phyloP scores from a whole-genome alignment of 2,797 vertebrate genomes.

The Odontamblyopus lacepedii region DNA sequence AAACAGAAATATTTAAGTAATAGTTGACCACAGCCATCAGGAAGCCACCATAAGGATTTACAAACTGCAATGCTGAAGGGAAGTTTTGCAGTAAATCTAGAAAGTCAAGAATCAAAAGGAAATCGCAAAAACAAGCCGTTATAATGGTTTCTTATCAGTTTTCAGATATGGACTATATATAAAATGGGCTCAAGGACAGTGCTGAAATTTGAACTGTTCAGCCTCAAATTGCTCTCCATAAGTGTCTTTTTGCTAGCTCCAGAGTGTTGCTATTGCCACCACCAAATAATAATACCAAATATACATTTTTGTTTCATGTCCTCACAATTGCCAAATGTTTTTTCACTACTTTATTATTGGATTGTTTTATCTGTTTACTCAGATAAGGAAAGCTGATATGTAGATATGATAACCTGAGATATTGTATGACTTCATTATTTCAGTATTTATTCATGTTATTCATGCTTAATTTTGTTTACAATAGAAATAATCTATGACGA shows the following conservation, averaged over 20 bases:
- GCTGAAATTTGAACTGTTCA: neutral
- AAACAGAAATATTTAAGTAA: slow-evolving; percentile 13
- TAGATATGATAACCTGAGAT: neutral
- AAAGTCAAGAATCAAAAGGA: slow-evolving; percentile 1
- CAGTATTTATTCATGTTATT: neutral
- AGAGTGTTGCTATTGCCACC: neutral
- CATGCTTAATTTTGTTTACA: neutral
- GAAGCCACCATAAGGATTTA: slow-evolving; percentile 5
- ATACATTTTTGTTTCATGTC: neutral
- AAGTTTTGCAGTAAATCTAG: slow-evolving; percentile 1
- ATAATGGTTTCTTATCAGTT: slow-evolving; percentile 6
- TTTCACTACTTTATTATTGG: neutral
- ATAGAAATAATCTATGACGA: too few species aligned
- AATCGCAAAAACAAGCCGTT: neutral
- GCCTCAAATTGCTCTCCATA: neutral
- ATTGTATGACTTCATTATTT: neutral
- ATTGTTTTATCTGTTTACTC: neutral
- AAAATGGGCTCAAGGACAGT: neutral
- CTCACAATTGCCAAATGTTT: neutral
- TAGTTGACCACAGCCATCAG: slow-evolving; percentile 19
- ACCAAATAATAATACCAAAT: too few species aligned
- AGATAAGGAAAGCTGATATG: neutral
- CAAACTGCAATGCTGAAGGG: neutral
- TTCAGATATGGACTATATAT: slow-evolving; percentile 1
- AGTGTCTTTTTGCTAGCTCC: neutral